Conservation (phyloP, 2,113 vertebrate genomes). For the Cercocebus atys region DNA sequence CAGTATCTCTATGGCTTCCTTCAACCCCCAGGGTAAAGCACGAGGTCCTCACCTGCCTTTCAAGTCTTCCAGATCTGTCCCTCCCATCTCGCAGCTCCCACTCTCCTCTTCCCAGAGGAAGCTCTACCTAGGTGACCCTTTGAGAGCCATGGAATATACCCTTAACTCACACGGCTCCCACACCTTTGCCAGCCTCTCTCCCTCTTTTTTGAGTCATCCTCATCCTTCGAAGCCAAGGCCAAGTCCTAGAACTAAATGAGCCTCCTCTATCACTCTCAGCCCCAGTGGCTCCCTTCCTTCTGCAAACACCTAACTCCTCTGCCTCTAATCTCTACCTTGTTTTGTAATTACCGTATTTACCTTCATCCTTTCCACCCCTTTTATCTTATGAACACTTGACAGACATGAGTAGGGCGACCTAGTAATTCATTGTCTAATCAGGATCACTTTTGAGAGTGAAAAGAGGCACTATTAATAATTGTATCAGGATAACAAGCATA, state of each 20-base stretch:
- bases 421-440: neutral
- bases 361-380: neutral
- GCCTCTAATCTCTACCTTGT: neutral
- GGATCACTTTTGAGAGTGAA: neutral
- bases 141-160: neutral
- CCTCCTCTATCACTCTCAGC: neutral
- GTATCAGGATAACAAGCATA: neutral
- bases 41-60: too few species aligned
- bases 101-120: neutral
- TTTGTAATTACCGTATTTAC: neutral
- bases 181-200: neutral
- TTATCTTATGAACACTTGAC: neutral
- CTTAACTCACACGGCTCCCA: neutral
- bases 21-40: neutral
- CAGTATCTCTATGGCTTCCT: neutral
- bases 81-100: neutral
- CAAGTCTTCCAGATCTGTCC: neutral
- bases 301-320: neutral
- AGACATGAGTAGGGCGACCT: neutral
- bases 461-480: neutral
- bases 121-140: neutral
- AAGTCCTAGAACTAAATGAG: neutral
- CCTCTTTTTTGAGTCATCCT: too few species aligned
- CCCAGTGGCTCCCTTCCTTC: neutral
- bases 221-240: neutral